Conservation (phyloP, 2,888 invertebrate genomes). For the Meandrusa payeni region DNA sequence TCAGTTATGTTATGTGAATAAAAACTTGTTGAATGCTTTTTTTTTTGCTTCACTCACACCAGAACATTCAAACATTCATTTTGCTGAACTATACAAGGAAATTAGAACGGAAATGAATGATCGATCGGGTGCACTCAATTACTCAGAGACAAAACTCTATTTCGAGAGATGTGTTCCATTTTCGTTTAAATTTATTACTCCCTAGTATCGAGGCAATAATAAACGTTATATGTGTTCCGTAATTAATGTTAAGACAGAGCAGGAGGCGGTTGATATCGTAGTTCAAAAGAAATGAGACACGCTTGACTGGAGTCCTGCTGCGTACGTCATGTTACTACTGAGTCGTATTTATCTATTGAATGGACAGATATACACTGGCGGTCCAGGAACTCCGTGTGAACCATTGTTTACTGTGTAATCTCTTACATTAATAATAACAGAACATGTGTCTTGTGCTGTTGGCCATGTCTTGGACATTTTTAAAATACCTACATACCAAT, state of each 20-base stretch:
- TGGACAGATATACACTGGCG: conserved; percentile 28
- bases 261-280: conserved; percentile 36
- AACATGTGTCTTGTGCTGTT: neutral
- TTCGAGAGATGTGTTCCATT: conserved; percentile 20
- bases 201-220: conserved; percentile 26
- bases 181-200: conserved; percentile 22
- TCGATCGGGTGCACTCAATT: conserved; percentile 18
- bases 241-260: conserved; percentile 37
- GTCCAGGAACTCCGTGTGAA: conserved; percentile 46
- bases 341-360: conserved; percentile 45
- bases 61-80: no score
- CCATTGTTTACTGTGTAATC: conserved; percentile 27
- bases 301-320: conserved; percentile 48
- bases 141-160: conserved; percentile 16
- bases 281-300: conserved; percentile 57
- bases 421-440: conserved; percentile 23
- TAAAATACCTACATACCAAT: no score
- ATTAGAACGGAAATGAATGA: conserved; percentile 20
- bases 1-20: no score
- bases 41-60: no score
- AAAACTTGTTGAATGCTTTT: no score
- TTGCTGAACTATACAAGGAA: neutral
- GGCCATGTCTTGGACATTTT: conserved; percentile 1
- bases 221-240: conserved; percentile 31
- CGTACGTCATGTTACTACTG: conserved; percentile 54